These are phyloP conservation scores for Anolis sagrei DNA, from an alignment of 2,113 vertebrate species.

Conservation along the genomic window DNA sequence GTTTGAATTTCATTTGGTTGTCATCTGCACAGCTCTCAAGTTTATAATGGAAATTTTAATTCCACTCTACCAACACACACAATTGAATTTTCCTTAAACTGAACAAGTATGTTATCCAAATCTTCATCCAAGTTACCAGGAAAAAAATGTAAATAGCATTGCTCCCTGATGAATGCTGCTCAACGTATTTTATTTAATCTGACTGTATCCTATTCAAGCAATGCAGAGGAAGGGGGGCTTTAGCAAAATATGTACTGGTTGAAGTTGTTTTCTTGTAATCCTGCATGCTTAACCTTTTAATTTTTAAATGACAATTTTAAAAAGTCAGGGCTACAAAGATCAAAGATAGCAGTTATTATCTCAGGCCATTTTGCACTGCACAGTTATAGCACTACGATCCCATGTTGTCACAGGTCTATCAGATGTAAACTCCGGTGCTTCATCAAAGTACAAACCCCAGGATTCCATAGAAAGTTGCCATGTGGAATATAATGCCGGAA, in stretches of 20 bases:
- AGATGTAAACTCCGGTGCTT: no score
- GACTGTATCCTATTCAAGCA: neutral
- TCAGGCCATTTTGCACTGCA: no score
- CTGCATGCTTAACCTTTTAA: neutral
- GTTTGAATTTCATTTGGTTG: neutral
- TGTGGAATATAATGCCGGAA: neutral
- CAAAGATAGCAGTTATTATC: no score
- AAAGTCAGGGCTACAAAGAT: no score
- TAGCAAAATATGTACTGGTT: neutral
- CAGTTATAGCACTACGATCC: no score
- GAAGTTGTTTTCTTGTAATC: neutral
- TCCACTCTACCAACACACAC: no score
- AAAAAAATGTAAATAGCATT: neutral
- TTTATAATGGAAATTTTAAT: slow-evolving; percentile 3
- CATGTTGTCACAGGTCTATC: no score
- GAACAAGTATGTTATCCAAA: no score
- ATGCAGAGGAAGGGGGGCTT: neutral
- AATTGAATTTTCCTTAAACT: no score
- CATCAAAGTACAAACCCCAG: no score
- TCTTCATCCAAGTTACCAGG: no score
- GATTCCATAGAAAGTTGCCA: no score
- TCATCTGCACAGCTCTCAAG: neutral
- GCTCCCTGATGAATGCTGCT: neutral
- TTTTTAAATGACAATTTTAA: neutral
- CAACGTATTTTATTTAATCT: neutral